Base-by-base conservation (phyloP, 53 echinoderm and acorn worm genomes). In the Luidia sarsii region DNA sequence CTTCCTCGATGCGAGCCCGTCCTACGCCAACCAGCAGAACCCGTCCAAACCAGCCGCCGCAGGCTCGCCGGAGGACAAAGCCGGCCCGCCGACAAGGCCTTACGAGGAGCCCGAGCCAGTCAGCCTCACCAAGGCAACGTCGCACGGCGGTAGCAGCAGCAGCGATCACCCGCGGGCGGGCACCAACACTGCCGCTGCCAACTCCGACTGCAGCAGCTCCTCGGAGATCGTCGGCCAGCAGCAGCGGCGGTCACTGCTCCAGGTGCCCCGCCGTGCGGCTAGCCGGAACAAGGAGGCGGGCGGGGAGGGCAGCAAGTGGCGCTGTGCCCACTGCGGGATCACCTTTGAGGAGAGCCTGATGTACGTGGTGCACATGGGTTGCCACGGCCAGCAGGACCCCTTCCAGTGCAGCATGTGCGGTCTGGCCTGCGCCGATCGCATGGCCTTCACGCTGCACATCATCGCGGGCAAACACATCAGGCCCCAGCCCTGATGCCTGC, bases 341-440 rank as follows among this genome's bases (percentile, higher is more conserved):
- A 81, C 92, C 7, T 92, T 92, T 57, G 92, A 92, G 53, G 92
- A 92, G 48, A 89, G 89, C 33, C 46, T 92, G 69, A 85, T 92
- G 89, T 92, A 85, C 28, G 89, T 92, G 2, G 82, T 92, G 53
- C 92, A 92, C 65, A 92, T 89, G 83, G 92, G 92, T 1, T 92
- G 92, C 50, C 92, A 92, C 65, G 81, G 89, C 25, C 89, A 89
- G 25, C 46, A 50, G 3, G 80, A 89, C n/a, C 86, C 86, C 0
- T 92, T 82, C 49, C 50, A 81, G n/a, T 92, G 92, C 65, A 92
- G 85, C 75, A 89, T 89, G 86, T 92, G 92, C 19, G 86, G 92
- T 39, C 24, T 89, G 34, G 80, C 54, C 48, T 92, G 85, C 33
- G 33, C 57, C 10, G 82, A 92, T 82, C 81, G 85, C 50, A 81